Evolutionary conservation across 2,113 vertebrate genomes (phyloP), one percentile per base, ranked within the genome.

Genomic region (Lathamus discolor): DNA sequence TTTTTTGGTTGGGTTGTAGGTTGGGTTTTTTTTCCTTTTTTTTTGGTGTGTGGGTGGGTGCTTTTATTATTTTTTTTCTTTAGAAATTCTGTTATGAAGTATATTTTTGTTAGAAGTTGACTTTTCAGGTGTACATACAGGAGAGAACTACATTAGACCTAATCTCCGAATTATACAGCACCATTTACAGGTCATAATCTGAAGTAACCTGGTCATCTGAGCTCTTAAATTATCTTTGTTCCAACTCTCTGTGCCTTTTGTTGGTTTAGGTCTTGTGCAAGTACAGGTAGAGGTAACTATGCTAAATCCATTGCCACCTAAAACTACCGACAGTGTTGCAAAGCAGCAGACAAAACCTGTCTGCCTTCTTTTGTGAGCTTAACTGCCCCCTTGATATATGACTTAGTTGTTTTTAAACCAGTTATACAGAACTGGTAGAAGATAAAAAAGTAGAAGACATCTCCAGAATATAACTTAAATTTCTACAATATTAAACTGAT

Each of bases 281-380:
- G 75, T 77, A 16, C 27, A 10, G 3, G 33, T 41, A n/a, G 63
- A 64, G 39, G 52, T 79, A 90, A 31, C 67, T 61, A 31, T 33
- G 18, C 51, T 64, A 39, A 72, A 91, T 72, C 68, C 75, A 1
- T 90, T 80, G 43, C 51, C 69, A 72, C 27, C 80, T 86, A 7
- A 86, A 92, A 49, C 59, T 86, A 73, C 41, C 44, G 63, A 16
- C 63, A 68, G 3, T 35, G 54, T 86, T 80, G 68, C 79, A 70
- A 92, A 92, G 76, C 68, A 88, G 41, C 91, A 54, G 70, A 81
- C 91, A 93, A 91, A 93, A 84, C 35, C 92, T 46, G 66, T 84
- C 61, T 88, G 73, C 46, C 18, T 2, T 2, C 80, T 92, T 81
- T 51, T 72, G 55, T 63, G 66, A 79, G 52, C 17, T 64, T 39